These are phyloP conservation scores for Cheilinus undulatus DNA, from an alignment of 2,113 vertebrate species.

Conservation along the genomic window DNA sequence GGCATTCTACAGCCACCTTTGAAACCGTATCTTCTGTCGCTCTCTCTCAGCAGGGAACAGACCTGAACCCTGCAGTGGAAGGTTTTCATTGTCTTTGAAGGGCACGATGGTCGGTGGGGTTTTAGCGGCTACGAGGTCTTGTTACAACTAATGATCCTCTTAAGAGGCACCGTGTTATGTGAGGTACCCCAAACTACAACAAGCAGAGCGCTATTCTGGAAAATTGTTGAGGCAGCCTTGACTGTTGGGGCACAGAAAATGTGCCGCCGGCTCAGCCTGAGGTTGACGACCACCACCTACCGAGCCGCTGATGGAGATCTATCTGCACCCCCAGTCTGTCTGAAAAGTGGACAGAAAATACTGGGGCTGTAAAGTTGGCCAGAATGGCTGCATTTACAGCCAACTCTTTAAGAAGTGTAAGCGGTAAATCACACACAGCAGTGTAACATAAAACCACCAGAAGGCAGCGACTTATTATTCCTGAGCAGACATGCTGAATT, in stretches of 20 bases:
- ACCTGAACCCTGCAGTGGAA: constrained; percentile 84
- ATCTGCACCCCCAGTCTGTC: constrained; percentile 6
- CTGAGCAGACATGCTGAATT: too few relatives aligned
- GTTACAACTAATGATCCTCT: constrained; percentile 81
- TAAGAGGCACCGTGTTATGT: constrained; percentile 59
- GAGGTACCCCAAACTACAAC: constrained; percentile 28
- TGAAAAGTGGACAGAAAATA: neutral
- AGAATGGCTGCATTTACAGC: neutral
- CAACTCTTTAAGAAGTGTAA: neutral
- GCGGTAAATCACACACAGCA: neutral
- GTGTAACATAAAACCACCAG: neutral
- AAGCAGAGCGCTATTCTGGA: constrained; percentile 14
- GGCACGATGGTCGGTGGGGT: constrained; percentile 57
- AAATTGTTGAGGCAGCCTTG: constrained; percentile 48
- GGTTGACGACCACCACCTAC: constrained; percentile 20
- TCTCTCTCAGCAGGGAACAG: constrained; percentile 82
- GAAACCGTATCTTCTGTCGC: constrained; percentile 82
- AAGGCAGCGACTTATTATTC: too few relatives aligned
- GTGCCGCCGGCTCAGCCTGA: constrained; percentile 8
- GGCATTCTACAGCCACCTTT: constrained; percentile 64
- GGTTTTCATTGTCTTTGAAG: constrained; percentile 88
- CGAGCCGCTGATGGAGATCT: constrained; percentile 8
- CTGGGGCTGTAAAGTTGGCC: neutral
- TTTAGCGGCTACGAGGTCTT: constrained; percentile 65
- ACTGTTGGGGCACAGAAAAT: constrained; percentile 23